Percentiles rank a stretch among this genome's conserved stretches.
Evolutionary conservation across 2,797 vertebrate genomes (phyloP).

Genomic region (Numenius phaeopus): DNA sequence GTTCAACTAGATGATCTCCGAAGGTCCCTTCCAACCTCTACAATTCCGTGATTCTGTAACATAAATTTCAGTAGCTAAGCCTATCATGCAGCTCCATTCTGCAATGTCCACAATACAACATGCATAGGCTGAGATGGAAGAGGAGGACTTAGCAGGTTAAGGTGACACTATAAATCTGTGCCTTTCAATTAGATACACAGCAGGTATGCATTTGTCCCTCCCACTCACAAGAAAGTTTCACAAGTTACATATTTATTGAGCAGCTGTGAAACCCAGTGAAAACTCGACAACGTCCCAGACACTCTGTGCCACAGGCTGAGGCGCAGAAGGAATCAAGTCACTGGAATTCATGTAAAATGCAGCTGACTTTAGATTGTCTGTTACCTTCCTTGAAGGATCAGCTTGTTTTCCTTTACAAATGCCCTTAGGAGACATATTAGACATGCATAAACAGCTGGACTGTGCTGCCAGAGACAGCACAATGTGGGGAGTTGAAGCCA

Average conservation of each 20-base stretch:
- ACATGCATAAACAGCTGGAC: slow-evolving; percentile 52
- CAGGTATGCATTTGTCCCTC: background rate
- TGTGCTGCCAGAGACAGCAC: slow-evolving; percentile 7
- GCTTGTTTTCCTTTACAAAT: slow-evolving; percentile 30
- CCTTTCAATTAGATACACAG: slow-evolving; percentile 1
- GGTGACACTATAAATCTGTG: background rate
- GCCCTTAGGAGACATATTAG: slow-evolving; percentile 10
- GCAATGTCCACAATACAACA: background rate
- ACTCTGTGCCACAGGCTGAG: slow-evolving; percentile 1
- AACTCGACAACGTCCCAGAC: background rate
- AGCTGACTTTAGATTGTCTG: background rate
- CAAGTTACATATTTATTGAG: background rate
- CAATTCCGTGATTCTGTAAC: too few species aligned
- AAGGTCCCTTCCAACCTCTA: too few species aligned
- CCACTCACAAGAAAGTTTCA: background rate
- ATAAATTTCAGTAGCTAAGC: background rate
- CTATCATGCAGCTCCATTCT: background rate
- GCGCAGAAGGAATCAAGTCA: background rate
- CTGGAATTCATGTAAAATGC: slow-evolving; percentile 26
- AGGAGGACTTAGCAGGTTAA: background rate
- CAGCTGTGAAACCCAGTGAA: slow-evolving; percentile 7
- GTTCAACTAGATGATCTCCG: too few species aligned
- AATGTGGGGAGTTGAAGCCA: background rate
- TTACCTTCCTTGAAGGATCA: slow-evolving; percentile 24
- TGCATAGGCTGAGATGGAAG: background rate